phyloP scores from a whole-genome alignment of 1,140 invertebrate genomes.

The Lucilia sericata region DNA sequence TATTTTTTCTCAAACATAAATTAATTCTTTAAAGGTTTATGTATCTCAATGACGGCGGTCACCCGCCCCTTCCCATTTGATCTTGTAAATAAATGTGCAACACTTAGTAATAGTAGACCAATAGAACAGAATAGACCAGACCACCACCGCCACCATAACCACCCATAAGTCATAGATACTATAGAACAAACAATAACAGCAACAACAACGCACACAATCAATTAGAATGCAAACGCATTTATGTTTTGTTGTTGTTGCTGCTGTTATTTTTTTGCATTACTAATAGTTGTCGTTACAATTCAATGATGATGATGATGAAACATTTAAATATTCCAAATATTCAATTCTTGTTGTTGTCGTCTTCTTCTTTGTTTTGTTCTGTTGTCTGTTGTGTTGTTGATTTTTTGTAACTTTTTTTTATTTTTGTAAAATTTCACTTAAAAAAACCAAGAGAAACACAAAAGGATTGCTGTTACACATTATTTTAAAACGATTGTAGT shows the following conservation, averaged over 20 bases:
- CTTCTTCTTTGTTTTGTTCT: neutral
- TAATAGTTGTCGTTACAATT: constrained; percentile 29
- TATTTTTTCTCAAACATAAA: too few species aligned
- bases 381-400: neutral
- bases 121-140: neutral
- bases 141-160: neutral
- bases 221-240: constrained; percentile 6
- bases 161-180: constrained; percentile 23
- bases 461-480: constrained; percentile 27
- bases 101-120: constrained; percentile 4
- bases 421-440: neutral
- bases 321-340: constrained; percentile 40
- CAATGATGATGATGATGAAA: constrained; percentile 41
- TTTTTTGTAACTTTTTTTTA: neutral
- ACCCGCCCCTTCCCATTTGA: neutral
- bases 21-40: too few species aligned
- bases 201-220: constrained; percentile 1
- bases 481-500: neutral
- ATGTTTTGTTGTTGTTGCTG: neutral
- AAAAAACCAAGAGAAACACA: neutral
- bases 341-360: neutral
- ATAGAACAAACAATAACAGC: neutral
- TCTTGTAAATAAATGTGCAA: neutral
- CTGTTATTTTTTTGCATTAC: neutral
- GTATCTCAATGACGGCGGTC: neutral